Evolutionary conservation across 2,797 vertebrate species (phyloP), one percentile per base, ranked within the genome.

Genomic region (Xenopus petersii): DNA sequence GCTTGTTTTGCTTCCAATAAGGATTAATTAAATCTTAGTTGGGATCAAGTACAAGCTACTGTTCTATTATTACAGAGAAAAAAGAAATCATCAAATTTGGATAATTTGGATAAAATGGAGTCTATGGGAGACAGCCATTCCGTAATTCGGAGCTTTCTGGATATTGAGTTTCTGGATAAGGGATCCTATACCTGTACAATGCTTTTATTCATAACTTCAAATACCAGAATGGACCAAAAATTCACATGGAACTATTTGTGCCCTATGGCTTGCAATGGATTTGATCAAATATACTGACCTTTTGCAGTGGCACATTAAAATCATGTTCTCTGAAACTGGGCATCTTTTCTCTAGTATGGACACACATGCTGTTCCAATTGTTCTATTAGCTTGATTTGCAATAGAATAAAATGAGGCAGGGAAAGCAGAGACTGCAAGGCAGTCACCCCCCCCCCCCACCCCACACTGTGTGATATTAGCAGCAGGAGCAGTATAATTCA

Each of bases 401-500:
- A 64, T 59, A 58, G 17, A 70, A 42, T 36, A 75, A 58, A 75
- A 64, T 15, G 63, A 30, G 51, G 33, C 42, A 21, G 21, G 16
- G 61, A 36, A 75, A 70, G 67, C 36, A 49, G 51, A 58, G 16
- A 58, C 16, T 33, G 30, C 54, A 61, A 64, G 42, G 67, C 47
- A 64, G 67, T 49, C 67, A 70, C 17, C 21, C 21, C 21, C 21
- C 21, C 21, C 21, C 21, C 21, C 21, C 21, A 21, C 21, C 21
- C 67, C 67, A 36, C 74, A 33, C 61, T 48, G 67, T 58, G 74
- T 59, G 11, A 70, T 70, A 75, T 75, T 75, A 70, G 69, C 61
- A 58, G 59, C 73, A 69, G 54, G 51, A 48, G 70, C 67, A 75
- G 74, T 33, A 75, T 70, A 75, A 70, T 75, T 75, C 74, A 70